Evolutionary conservation across 2,113 vertebrate genomes (phyloP), one percentile per base, ranked within the genome.

Genomic region (Limanda limanda): DNA sequence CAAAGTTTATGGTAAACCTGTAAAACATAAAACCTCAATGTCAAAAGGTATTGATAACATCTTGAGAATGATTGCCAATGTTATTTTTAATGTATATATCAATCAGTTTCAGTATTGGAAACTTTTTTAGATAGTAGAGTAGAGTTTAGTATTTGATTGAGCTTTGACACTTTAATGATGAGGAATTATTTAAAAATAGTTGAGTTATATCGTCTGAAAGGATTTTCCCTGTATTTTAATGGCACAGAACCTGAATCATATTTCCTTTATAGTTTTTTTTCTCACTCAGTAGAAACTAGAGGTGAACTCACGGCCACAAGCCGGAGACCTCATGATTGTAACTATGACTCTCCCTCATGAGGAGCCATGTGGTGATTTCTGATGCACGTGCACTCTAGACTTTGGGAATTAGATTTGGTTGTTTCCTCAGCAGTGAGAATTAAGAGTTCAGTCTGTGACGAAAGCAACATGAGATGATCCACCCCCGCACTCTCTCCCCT

Each of bases 401-500:
- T 68, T 74, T 78, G 74, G 76, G 69, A 74, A 51, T 31, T 31
- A 31, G 31, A 5, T 18, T 18, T 51, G 17, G 4, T 31, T 6
- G 47, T 51, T 51, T 17, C 47, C 47, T 51, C 47, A 20, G 47
- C 47, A 51, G 47, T 63, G 67, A 31, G 54, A 79, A 2, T 42
- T 45, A 2, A 2, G 60, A 80, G 76, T 82, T 79, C 45, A 76
- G 40, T 45, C 37, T 35, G 58, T 77, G 73, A 79, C 15, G 60
- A 84, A 60, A 78, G 37, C 69, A 69, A 52, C 52, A 81, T 45
- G 2, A 67, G 73, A 84, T 23, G 45, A 21, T 73, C 83, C 84
- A 20, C 83, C 82, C 81, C 66, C 71, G n/a, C 78, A 47, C 63
- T 75, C 80, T 84, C 55, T 88, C 75, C 74, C 85, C 65, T 2